Evolutionary conservation across 2,888 invertebrate species (phyloP).

Genomic region (Polylopha cassiicola): DNA sequence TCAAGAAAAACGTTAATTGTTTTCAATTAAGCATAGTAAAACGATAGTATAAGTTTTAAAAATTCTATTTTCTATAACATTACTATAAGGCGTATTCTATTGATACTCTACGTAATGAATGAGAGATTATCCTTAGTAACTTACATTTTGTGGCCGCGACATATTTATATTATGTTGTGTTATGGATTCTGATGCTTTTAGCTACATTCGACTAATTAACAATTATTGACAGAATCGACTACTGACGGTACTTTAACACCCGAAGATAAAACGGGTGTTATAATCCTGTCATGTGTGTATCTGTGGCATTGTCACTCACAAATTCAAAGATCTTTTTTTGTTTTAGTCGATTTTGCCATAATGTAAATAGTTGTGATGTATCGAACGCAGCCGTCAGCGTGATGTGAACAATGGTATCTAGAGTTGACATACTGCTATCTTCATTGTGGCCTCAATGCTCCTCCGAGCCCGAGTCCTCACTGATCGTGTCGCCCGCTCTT

Average conservation of each 20-base stretch:
- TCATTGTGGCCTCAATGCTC: conserved; percentile 55
- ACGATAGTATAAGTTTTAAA: no score
- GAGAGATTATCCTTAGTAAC: conserved; percentile 3
- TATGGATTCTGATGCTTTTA: conserved; percentile 1
- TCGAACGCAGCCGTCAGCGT: conserved; percentile 2
- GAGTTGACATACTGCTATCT: conserved; percentile 71
- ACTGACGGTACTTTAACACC: no score
- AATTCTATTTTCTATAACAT: no score
- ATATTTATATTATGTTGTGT: neutral
- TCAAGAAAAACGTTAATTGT: no score
- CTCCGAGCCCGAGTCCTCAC: conserved; percentile 68
- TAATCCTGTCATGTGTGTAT: no score
- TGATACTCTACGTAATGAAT: no score
- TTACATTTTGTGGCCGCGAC: conserved; percentile 6
- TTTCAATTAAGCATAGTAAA: no score
- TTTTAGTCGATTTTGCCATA: no score
- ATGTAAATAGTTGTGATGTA: neutral
- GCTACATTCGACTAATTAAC: neutral
- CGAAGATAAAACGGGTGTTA: no score
- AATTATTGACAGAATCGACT: neutral
- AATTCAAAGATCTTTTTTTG: no score
- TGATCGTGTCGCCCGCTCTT: conserved; percentile 72
- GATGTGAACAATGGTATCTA: conserved; percentile 61
- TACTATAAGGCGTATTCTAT: no score
- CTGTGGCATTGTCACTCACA: no score